Base-by-base conservation (phyloP, 2,888 invertebrate genomes). In the Unio pictorum region DNA sequence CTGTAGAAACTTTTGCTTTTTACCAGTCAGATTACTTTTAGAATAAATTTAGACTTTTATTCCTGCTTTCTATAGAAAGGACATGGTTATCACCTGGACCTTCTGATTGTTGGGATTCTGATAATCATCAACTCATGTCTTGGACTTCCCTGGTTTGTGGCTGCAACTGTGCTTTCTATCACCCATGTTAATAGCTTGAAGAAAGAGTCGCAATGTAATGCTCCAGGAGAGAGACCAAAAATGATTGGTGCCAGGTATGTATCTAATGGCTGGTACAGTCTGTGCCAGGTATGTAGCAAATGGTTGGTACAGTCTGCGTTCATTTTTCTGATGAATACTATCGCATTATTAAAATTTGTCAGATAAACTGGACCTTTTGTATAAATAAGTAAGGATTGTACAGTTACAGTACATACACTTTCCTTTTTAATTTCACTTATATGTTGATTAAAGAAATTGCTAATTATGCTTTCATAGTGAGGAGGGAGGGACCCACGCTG, bases 131-230 rank as follows among this genome's bases (percentile, higher is more conserved):
- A 97, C 75, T 96, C 97, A 17, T 88, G 96, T 3, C 94, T 98
- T 94, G 98, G 98, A 3, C 91, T 99, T 66, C 98, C 98, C 0
- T 91, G 91, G 86, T 92, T 91, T 81, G 91, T 99, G 55, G 99
- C 99, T 18, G 99, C 98, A 1, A 99, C 99, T 0, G 99, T 99
- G 2, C 91, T 99, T 56, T 97, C 98, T 76, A 97, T 99, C 82
- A 98, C 98, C 87, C 99, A 99, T 88, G 98, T 99, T 3, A 97
- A 98, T 91, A 97, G 97, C 0, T 91, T 99, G 83, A 97, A 96
- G 91, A 92, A 96, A 79, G 98, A 99, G 90, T 97, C 97, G 0
- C 96, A 98, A 91, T 96, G 96, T 89, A 95, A 97, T 15, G 98
- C 98, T 3, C 99, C 99, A 0, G 98, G 99, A 73, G 99, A 99